phyloP scores from a whole-genome alignment of 2,113 vertebrate genomes.

The Penelope pileata region DNA sequence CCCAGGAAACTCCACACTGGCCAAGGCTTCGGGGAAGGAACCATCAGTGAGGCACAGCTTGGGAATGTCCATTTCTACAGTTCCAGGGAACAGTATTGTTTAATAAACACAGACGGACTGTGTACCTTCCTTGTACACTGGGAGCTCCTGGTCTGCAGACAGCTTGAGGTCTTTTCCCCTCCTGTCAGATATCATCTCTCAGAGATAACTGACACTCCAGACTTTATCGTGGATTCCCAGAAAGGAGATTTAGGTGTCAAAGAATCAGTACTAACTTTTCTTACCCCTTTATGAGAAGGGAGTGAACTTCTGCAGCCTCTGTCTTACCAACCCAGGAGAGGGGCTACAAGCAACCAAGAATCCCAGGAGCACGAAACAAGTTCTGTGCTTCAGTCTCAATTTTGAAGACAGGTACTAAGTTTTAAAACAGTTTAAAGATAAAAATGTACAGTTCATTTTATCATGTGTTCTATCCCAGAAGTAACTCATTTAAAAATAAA shows the following conservation, averaged over 20 bases:
- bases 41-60: background rate
- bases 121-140: background rate
- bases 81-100: background rate
- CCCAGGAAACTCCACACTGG: background rate
- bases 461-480: background rate
- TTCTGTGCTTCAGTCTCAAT: background rate
- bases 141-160: background rate
- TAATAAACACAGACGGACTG: background rate
- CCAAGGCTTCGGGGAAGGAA: background rate
- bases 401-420: background rate
- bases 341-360: background rate
- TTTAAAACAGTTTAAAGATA: background rate
- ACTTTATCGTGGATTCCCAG: background rate
- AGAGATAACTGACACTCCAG: background rate
- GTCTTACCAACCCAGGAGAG: background rate
- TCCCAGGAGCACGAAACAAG: background rate
- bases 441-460: background rate
- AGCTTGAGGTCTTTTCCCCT: background rate
- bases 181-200: background rate
- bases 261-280: background rate
- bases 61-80: background rate
- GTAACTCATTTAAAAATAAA: conserved; percentile 43
- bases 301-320: background rate
- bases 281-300: background rate
- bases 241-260: background rate